phyloP scores from a whole-genome alignment of 2,888 invertebrate species.

The Morinoia aosen region DNA sequence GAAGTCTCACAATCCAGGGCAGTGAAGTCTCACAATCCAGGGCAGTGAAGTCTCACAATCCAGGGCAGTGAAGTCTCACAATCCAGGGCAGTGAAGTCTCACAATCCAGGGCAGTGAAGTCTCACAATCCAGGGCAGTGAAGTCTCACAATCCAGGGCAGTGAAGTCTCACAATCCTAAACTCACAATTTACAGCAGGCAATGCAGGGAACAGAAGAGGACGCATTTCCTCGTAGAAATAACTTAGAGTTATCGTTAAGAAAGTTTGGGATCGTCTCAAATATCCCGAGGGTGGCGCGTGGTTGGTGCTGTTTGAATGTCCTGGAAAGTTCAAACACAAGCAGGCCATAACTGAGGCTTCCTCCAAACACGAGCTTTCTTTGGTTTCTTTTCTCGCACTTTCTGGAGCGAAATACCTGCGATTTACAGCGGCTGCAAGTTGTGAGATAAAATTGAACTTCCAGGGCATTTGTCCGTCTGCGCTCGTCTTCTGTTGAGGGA shows the following conservation, averaged over 20 bases:
- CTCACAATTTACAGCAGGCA: neutral
- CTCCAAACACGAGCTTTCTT: neutral
- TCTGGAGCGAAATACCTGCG: neutral
- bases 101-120: too few species aligned
- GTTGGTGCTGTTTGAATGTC: neutral
- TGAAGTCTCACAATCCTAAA: neutral
- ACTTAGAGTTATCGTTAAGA: neutral
- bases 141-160: neutral
- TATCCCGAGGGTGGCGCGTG: neutral
- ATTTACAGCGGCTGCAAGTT: neutral
- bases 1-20: too few species aligned
- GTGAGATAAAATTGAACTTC: neutral
- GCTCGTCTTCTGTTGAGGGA: too few species aligned
- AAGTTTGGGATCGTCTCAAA: neutral
- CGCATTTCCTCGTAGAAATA: neutral
- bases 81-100: too few species aligned
- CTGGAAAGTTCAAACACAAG: conserved; percentile 12
- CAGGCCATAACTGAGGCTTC: neutral
- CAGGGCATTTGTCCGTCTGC: too few species aligned
- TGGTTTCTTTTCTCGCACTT: neutral
- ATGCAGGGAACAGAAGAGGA: neutral
- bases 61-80: too few species aligned
- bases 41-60: too few species aligned
- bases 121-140: too few species aligned
- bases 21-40: too few species aligned